These are phyloP conservation scores for Colossoma macropomum DNA, from an alignment of 2,113 vertebrate species.

Conservation along the genomic window DNA sequence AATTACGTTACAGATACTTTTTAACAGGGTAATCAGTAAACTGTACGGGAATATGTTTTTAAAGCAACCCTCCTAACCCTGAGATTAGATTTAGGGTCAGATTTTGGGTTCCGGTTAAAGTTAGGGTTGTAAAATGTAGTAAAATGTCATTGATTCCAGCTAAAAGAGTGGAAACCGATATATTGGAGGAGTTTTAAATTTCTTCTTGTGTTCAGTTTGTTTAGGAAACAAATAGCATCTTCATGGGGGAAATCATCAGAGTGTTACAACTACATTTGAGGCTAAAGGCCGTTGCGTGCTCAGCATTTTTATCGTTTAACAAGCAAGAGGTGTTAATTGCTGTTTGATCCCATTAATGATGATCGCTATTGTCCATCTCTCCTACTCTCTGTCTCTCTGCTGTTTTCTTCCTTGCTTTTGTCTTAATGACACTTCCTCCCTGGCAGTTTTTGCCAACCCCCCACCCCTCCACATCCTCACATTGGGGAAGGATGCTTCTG, in stretches of 20 bases:
- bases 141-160: too few relatives aligned
- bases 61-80: too few relatives aligned
- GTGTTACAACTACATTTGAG: slow-evolving; percentile 29
- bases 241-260: slow-evolving; percentile 23
- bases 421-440: slow-evolving; percentile 86
- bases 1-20: too few relatives aligned
- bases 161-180: neutral
- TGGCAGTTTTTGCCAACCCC: slow-evolving; percentile 77
- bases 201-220: neutral
- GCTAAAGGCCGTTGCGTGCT: slow-evolving; percentile 30
- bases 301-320: slow-evolving; percentile 44
- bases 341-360: slow-evolving; percentile 71
- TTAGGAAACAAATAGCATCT: neutral
- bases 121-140: too few relatives aligned
- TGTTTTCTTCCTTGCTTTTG: slow-evolving; percentile 52
- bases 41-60: too few relatives aligned
- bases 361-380: slow-evolving; percentile 63
- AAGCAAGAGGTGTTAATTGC: slow-evolving; percentile 52
- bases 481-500: slow-evolving; percentile 99
- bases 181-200: neutral
- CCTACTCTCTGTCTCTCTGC: slow-evolving; percentile 62
- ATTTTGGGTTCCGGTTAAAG: too few relatives aligned
- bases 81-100: too few relatives aligned
- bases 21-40: too few relatives aligned
- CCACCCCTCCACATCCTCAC: slow-evolving; percentile 78